Base-by-base conservation (phyloP, 2,797 vertebrate genomes). In the Poecilia velifera region DNA sequence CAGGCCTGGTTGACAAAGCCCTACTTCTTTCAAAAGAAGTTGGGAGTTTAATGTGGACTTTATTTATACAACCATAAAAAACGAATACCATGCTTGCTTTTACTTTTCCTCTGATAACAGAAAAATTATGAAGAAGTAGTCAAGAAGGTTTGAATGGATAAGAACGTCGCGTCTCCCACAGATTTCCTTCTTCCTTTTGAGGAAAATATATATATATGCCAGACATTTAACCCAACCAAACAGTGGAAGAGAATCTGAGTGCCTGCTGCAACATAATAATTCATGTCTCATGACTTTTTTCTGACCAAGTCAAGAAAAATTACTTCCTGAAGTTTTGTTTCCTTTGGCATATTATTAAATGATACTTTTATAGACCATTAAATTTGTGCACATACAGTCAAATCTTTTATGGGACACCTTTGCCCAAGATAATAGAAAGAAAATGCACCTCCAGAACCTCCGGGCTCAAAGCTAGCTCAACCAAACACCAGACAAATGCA, bases 401-500 rank as follows among this genome's bases (percentile, higher is more conserved):
- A 28, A 84, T 80, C 74, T 84, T 64, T 85, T 75, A 57, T 57
- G 43, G 55, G 28, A 76, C 49, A 70, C 77, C 70, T 89, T 85
- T 84, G 45, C 85, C 88, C 47, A 74, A 79, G 57, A 77, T 80
- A 84, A 87, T 75, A 55, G 82, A 88, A 85, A 91, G 77, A 82
- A 84, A 86, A 89, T 73, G 78, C 10, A 16, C 73, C 64, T 43
- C 68, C 51, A 66, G 77, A 72, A 64, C 77, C 82, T 76, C 74
- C 74, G 45, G 76, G 82, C 51, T 72, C 79, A 73, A 75, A 81
- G 74, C 1, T 14, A 83, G 43, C 76, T 76, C 81, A 36, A 75
- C 78, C 83, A 62, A 88, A 84, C 43, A 57, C 4, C 25, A 81
- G 75, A 78, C 92, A 90, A 88, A 90, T 91, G 88, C 79, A 76